Evolutionary conservation across 2,797 vertebrate species (phyloP).

Genomic region (Channallabes apus): DNA sequence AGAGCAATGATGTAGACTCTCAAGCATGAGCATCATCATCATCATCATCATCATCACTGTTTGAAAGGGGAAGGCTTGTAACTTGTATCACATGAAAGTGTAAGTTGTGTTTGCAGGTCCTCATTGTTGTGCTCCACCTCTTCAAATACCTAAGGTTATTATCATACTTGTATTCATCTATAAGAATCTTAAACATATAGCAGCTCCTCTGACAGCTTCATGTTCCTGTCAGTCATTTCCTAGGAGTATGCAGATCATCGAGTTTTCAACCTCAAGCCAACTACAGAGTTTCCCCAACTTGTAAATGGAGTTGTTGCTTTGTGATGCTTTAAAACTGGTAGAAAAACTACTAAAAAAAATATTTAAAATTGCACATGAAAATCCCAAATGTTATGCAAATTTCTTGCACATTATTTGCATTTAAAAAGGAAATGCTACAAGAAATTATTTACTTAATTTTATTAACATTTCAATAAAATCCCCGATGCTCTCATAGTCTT

Average conservation of each 20-base stretch:
- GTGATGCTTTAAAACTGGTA: background rate
- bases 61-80: background rate
- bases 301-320: too few relatives aligned
- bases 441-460: background rate
- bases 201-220: too few relatives aligned
- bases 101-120: background rate
- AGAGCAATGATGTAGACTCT: background rate
- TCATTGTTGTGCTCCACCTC: background rate
- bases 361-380: background rate
- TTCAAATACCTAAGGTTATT: background rate
- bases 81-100: background rate
- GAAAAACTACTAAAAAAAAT: background rate
- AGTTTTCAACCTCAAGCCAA: too few relatives aligned
- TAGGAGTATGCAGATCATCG: too few relatives aligned
- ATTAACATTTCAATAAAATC: background rate
- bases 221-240: background rate
- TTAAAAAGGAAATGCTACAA: background rate
- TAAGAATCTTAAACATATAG: too few relatives aligned
- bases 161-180: background rate
- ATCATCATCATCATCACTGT: background rate
- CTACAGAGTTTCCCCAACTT: too few relatives aligned
- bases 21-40: background rate
- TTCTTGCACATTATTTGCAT: background rate
- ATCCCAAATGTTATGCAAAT: background rate
- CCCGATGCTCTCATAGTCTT: background rate